These are phyloP conservation scores for Mercenaria mercenaria DNA, from an alignment of 1,140 invertebrate species.

Conservation along the genomic window DNA sequence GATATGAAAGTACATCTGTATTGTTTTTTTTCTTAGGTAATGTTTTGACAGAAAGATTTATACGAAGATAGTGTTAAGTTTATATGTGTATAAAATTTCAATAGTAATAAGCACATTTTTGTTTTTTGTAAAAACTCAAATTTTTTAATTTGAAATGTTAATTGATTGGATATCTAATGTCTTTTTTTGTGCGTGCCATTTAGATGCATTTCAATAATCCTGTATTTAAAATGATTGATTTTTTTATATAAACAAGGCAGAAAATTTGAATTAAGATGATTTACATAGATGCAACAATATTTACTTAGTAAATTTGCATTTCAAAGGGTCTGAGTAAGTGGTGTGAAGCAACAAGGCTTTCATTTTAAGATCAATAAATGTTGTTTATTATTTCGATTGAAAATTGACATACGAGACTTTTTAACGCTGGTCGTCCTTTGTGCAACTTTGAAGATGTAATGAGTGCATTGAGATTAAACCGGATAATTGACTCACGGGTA, in stretches of 20 bases:
- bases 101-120: no score
- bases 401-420: background rate
- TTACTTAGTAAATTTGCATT: slow-evolving; percentile 38
- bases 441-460: background rate
- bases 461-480: slow-evolving; percentile 5
- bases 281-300: slow-evolving; percentile 46
- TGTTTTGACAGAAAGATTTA: no score
- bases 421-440: background rate
- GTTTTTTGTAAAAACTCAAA: no score
- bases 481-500: background rate
- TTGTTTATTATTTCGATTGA: background rate
- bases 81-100: no score
- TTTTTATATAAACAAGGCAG: background rate
- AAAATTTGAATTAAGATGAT: background rate
- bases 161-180: no score
- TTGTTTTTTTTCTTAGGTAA: no score
- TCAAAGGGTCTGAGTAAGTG: background rate
- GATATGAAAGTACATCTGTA: no score
- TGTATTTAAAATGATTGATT: background rate
- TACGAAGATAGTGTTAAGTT: no score
- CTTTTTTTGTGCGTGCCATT: background rate
- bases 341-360: background rate
- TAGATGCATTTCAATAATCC: background rate
- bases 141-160: no score
- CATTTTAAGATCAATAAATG: background rate